These are phyloP conservation scores for Thomomys bottae DNA, from an alignment of 2,113 vertebrate species.

Conservation along the genomic window DNA sequence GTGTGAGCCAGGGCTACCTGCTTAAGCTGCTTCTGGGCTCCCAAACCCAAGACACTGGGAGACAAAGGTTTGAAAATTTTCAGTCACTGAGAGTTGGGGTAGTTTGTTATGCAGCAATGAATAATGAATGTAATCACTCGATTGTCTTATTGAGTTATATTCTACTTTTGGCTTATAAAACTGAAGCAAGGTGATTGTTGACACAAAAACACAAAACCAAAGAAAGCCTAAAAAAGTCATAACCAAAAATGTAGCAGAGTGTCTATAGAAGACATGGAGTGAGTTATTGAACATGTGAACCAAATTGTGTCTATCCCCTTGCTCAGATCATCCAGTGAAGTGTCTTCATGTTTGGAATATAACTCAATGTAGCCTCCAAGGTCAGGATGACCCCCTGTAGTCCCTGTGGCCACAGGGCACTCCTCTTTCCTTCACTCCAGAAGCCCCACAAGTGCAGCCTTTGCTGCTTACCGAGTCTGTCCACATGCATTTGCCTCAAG, in stretches of 20 bases:
- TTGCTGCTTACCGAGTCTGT: background rate
- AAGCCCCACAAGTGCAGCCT: background rate
- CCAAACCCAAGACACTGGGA: background rate
- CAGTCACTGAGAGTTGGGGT: background rate
- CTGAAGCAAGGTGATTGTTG: constrained; percentile 39
- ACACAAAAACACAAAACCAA: background rate
- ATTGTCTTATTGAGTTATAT: constrained; percentile 21
- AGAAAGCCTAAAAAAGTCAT: background rate
- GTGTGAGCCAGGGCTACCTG: background rate
- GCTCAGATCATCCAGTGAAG: background rate
- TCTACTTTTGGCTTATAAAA: constrained; percentile 15
- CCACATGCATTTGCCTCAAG: background rate
- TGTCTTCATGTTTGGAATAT: background rate
- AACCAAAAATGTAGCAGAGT: background rate
- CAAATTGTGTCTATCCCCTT: background rate
- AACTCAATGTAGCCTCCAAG: background rate
- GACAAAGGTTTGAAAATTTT: background rate
- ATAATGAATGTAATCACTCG: background rate
- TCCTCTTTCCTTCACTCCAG: background rate
- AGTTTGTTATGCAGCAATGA: constrained; percentile 10
- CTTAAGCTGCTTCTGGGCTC: background rate
- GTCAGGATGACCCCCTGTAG: background rate
- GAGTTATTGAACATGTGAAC: constrained; percentile 37
- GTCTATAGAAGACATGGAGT: background rate
- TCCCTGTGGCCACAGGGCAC: background rate